Evolutionary conservation across 2,797 vertebrate genomes (phyloP), one percentile per base, ranked within the genome.

Genomic region (Muscicapa comitata): DNA sequence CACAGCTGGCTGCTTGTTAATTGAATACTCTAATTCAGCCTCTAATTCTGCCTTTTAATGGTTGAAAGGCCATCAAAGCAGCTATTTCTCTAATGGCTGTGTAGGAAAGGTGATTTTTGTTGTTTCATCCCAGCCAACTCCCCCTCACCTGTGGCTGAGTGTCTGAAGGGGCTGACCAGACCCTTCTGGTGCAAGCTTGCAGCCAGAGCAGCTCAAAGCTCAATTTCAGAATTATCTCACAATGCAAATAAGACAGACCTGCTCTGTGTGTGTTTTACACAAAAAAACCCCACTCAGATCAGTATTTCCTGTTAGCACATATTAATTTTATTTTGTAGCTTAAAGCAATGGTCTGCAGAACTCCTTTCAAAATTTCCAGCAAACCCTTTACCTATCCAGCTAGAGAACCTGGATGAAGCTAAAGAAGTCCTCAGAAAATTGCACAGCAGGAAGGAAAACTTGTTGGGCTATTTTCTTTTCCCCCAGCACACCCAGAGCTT

Each of bases 1-100:
- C 79, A 94, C 82, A 91, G 70, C 48, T 95, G 81, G 90, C 73
- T 95, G 85, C 68, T 53, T 90, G 35, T 93, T 96, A 93, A 93
- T 94, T 94, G 91, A 94, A 95, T 78, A 62, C 54, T 88, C 75
- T 86, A 86, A 86, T 90, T 88, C 57, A 86, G 50, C 61, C 76
- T 80, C 92, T 93, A 72, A 86, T 92, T 88, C 81, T 83, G 25
- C 57, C 63, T 87, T 94, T 88, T 80, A 88, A 68, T 90, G 82
- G 42, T 58, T 86, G 87, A 80, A 83, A 88, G 37, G 42, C 68
- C 68, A 72, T 87, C 82, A 94, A 89, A 87, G 61, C 82, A 85
- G 68, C 43, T 71, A 55, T 77, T 95, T 95, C 65, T 61, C 53
- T 88, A 93, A 88, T 58, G 83, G 53, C 48, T 82, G 10, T 79